Evolutionary conservation across 2,113 vertebrate species (phyloP).

Genomic region (Ahaetulla prasina): DNA sequence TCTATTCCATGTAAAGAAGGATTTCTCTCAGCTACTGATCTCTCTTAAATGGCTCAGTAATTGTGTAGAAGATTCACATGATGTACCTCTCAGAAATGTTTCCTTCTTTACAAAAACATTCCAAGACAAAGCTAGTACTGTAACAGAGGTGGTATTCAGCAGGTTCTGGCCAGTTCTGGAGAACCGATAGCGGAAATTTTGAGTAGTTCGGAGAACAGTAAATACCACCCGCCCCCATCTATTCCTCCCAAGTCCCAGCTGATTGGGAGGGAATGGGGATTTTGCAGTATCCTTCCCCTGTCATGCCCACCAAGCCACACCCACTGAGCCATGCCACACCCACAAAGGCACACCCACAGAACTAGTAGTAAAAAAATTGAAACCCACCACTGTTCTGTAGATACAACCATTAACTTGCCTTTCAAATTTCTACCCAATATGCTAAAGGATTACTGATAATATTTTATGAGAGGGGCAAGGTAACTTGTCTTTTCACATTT

Average conservation of each 20-base stretch:
- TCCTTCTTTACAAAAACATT: background rate
- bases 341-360: too few species aligned
- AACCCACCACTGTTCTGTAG: background rate
- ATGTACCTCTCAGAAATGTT: background rate
- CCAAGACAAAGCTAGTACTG: background rate
- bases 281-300: too few species aligned
- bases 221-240: too few species aligned
- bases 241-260: too few species aligned
- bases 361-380: too few species aligned
- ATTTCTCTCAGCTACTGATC: background rate
- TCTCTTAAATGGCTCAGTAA: background rate
- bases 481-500: background rate
- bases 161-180: too few species aligned
- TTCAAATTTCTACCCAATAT: background rate
- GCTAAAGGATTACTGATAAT: background rate
- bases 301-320: too few species aligned
- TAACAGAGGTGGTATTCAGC: background rate
- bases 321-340: too few species aligned
- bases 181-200: too few species aligned
- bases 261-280: too few species aligned
- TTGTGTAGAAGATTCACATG: background rate
- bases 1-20: background rate
- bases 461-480: background rate
- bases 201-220: too few species aligned
- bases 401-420: background rate